These are phyloP conservation scores for Chloebia gouldiae DNA, from an alignment of 2,113 vertebrate genomes.

Conservation along the genomic window DNA sequence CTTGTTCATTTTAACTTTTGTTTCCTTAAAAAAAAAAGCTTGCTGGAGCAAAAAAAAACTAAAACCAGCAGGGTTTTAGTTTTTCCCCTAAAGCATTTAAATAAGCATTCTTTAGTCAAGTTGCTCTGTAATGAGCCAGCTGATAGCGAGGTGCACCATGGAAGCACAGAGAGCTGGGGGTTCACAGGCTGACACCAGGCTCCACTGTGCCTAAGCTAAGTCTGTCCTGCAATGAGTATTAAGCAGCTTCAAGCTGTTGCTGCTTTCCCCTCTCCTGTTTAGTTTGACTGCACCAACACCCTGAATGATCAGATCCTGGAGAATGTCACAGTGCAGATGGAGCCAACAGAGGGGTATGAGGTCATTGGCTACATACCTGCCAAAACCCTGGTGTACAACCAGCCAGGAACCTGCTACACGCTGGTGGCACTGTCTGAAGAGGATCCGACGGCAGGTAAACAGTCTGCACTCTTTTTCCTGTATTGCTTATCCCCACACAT, in stretches of 20 bases:
- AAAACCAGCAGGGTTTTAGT: background rate
- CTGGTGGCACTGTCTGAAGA: constrained; percentile 79
- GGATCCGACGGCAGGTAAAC: constrained; percentile 77
- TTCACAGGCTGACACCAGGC: background rate
- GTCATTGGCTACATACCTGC: constrained; percentile 75
- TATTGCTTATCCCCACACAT: background rate
- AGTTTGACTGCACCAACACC: constrained; percentile 85
- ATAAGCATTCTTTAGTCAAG: background rate
- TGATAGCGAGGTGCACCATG: background rate
- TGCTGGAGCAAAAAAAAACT: too few relatives aligned
- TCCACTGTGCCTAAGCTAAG: background rate
- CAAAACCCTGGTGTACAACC: constrained; percentile 79
- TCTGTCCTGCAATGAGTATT: background rate
- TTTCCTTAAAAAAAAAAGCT: background rate
- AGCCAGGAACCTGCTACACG: constrained; percentile 80
- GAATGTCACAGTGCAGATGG: constrained; percentile 82
- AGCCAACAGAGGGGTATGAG: constrained; percentile 81
- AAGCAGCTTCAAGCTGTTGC: background rate
- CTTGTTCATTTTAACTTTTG: background rate
- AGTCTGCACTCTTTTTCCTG: background rate
- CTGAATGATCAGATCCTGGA: constrained; percentile 82
- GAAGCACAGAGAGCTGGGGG: background rate
- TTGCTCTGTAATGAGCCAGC: background rate
- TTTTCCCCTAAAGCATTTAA: background rate
- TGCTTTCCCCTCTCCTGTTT: background rate